These are phyloP conservation scores for Brachionus paranguensis DNA, from an alignment of 1,140 invertebrate species.

Conservation along the genomic window DNA sequence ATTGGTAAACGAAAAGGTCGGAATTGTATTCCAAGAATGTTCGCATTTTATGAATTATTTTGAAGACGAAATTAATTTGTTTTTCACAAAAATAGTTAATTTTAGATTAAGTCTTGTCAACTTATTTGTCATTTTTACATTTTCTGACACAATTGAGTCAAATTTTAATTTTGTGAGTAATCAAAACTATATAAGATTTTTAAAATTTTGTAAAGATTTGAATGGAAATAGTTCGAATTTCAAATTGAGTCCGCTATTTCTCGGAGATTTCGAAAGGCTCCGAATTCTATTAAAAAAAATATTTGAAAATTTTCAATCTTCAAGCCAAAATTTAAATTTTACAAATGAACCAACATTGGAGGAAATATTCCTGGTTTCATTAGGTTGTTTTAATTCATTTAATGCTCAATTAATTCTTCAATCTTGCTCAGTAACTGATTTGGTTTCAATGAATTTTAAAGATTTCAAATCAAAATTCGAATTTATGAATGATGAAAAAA, in stretches of 20 bases:
- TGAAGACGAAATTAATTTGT: background rate
- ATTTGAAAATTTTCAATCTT: background rate
- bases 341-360: background rate
- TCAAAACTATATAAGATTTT: background rate
- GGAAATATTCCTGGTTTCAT: background rate
- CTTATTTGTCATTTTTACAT: background rate
- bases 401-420: background rate
- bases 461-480: background rate
- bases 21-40: background rate
- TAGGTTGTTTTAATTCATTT: conserved; percentile 18
- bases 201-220: background rate
- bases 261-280: background rate
- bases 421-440: background rate
- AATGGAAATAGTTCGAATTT: background rate
- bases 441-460: background rate
- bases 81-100: background rate
- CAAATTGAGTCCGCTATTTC: background rate
- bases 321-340: background rate
- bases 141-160: background rate
- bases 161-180: background rate
- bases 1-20: background rate
- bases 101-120: background rate
- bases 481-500: background rate
- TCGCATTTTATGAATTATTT: background rate
- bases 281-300: background rate